A percentile compares a stretch with the other conserved stretches of the same genome.
phyloP scores from a whole-genome alignment of 2,797 vertebrate species.

The Etheostoma perlongum region DNA sequence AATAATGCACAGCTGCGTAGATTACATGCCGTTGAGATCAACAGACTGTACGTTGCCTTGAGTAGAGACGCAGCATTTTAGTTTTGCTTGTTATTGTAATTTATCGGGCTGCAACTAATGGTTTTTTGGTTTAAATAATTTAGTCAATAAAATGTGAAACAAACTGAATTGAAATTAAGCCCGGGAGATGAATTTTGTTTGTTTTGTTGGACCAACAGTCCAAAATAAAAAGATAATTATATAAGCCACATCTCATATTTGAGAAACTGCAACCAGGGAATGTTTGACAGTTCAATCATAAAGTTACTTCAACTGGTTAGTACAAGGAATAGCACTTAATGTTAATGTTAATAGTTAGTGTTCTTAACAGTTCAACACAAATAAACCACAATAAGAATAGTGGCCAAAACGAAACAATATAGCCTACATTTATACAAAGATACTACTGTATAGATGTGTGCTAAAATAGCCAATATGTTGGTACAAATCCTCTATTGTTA shows the following conservation, averaged over 20 bases:
- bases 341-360: not conserved
- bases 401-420: not conserved
- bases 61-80: not conserved
- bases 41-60: not conserved
- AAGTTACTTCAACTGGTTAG: not conserved
- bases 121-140: not conserved
- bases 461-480: not conserved
- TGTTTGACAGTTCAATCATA: not conserved
- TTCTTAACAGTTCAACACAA: not conserved
- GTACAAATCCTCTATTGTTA: not conserved
- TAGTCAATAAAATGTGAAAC: not conserved
- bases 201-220: not conserved
- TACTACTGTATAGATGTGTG: not conserved
- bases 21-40: slow-evolving; percentile 4
- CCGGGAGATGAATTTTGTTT: not conserved
- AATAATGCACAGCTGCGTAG: slow-evolving; percentile 28
- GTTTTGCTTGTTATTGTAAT: not conserved
- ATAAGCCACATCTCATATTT: not conserved
- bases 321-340: not conserved
- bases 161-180: no score
- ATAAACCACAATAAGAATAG: not conserved
- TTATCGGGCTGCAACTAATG: not conserved
- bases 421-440: not conserved
- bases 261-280: not conserved
- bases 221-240: not conserved